These are phyloP conservation scores for Lasioglossum calceatum DNA, from an alignment of 2,888 invertebrate genomes.

Conservation along the genomic window DNA sequence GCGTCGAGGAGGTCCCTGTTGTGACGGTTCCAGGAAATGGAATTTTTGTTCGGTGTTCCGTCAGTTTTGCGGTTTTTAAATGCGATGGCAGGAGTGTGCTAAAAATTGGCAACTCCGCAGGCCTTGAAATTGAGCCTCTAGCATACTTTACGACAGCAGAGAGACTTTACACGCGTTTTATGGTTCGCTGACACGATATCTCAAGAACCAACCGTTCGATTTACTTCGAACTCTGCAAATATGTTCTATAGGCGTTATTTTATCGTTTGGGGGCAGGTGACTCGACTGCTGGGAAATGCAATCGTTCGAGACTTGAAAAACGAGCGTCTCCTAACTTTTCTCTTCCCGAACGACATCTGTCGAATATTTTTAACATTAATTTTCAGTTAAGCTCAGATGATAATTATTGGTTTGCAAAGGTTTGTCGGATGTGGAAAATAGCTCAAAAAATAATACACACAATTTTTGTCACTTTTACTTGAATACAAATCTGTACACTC, in stretches of 20 bases:
- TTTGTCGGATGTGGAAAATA: not conserved
- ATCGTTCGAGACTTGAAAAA: not conserved
- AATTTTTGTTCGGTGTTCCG: not conserved
- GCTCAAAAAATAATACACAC: not conserved
- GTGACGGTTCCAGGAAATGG: not conserved
- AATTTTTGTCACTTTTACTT: not conserved
- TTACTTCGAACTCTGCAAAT: not conserved
- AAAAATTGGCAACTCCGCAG: not conserved
- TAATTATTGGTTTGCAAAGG: not conserved
- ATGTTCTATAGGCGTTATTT: not conserved
- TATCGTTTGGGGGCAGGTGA: not conserved
- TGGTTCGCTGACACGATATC: constrained; percentile 10
- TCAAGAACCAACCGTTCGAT: not conserved
- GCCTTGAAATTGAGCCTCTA: not conserved
- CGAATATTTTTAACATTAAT: not conserved
- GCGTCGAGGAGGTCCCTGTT: not conserved
- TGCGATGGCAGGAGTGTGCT: not conserved
- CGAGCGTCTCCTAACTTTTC: not conserved
- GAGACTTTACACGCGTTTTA: constrained; percentile 5
- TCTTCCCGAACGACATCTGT: not conserved
- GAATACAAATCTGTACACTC: not conserved
- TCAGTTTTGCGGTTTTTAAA: not conserved
- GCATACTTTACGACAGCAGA: not conserved
- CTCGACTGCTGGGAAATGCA: not conserved
- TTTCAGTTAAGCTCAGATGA: not conserved